These are phyloP conservation scores for Antrozous pallidus DNA, from an alignment of 2,797 vertebrate genomes.

Conservation along the genomic window DNA sequence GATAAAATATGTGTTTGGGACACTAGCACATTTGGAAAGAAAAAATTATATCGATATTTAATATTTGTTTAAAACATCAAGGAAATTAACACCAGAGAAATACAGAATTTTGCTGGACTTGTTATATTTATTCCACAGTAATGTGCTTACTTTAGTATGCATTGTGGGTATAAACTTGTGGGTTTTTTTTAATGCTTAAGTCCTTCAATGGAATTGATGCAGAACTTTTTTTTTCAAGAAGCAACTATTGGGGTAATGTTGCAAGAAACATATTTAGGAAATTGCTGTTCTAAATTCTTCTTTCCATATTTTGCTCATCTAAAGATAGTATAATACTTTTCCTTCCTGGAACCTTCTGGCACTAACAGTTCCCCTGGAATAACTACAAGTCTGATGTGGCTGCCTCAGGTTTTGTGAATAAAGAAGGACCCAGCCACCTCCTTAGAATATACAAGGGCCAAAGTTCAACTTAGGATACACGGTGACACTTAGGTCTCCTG, in stretches of 20 bases:
- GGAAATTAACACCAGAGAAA: neutral
- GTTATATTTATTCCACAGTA: neutral
- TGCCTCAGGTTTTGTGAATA: neutral
- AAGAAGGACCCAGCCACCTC: neutral
- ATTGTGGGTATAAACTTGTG: neutral
- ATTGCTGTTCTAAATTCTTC: neutral
- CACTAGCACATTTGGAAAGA: neutral
- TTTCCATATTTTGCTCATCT: neutral
- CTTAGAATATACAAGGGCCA: neutral
- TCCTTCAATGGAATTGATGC: neutral
- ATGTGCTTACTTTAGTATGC: neutral
- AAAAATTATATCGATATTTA: neutral
- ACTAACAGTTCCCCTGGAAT: neutral
- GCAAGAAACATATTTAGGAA: neutral
- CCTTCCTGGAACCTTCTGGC: neutral
- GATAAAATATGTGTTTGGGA: conserved; percentile 11
- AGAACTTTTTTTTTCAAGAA: neutral
- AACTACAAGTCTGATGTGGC: neutral
- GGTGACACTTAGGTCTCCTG: neutral
- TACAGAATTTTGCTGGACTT: neutral
- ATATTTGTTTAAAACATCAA: neutral
- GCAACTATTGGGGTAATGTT: neutral
- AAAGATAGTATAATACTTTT: neutral
- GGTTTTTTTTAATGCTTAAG: neutral
- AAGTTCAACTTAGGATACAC: neutral